Conservation (phyloP, 2,888 invertebrate genomes). For the Calliopum simillimum region DNA sequence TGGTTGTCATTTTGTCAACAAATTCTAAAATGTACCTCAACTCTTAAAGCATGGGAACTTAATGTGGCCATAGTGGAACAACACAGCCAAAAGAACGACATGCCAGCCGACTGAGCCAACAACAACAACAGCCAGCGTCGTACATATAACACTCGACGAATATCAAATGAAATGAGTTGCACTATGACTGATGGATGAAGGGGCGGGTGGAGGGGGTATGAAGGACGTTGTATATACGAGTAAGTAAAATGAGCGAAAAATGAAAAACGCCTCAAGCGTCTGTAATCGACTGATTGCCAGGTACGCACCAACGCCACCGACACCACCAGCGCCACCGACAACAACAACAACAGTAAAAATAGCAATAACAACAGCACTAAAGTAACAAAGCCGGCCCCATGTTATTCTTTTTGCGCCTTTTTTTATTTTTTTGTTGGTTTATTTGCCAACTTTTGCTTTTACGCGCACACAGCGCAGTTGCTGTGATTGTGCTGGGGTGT, state of each 20-base stretch:
- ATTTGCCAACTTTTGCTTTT: conserved; percentile 23
- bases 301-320: conserved; percentile 35
- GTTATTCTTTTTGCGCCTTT: no score
- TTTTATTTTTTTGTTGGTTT: conserved; percentile 2
- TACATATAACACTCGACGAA: conserved; percentile 14
- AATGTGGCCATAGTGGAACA: conserved; percentile 26
- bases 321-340: conserved; percentile 17
- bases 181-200: neutral
- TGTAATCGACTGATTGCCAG: conserved; percentile 39
- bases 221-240: neutral
- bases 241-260: conserved; percentile 28
- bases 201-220: neutral
- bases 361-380: no score
- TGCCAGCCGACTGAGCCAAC: neutral
- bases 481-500: neutral
- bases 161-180: conserved; percentile 33
- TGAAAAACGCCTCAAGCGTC: conserved; percentile 38
- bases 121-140: conserved; percentile 17
- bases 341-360: neutral
- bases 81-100: neutral
- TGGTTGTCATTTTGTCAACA: conserved; percentile 61
- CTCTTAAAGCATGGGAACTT: conserved; percentile 36
- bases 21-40: conserved; percentile 43
- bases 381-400: no score
- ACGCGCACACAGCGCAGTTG: neutral